Conservation (phyloP, 2,888 invertebrate genomes). For the Hylaea fasciaria region DNA sequence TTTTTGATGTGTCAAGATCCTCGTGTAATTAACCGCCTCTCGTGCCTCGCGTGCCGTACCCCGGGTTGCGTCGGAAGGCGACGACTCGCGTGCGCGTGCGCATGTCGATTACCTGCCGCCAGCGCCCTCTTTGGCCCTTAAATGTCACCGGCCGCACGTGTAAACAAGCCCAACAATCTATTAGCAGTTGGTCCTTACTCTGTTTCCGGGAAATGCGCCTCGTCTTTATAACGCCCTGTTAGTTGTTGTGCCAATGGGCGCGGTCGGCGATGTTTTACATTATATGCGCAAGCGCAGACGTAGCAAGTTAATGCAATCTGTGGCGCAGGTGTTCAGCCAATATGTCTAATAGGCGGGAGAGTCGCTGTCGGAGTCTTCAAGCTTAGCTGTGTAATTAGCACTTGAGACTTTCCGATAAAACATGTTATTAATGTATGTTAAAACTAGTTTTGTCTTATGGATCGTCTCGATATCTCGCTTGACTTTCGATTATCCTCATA, state of each 20-base stretch:
- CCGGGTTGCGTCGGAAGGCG: slow-evolving; percentile 42
- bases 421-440: slow-evolving; percentile 46
- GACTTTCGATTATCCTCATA: too few relatives aligned
- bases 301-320: too few relatives aligned
- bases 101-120: slow-evolving; percentile 42
- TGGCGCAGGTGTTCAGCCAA: slow-evolving; percentile 46
- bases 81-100: slow-evolving; percentile 32
- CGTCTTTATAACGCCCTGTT: slow-evolving; percentile 46
- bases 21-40: slow-evolving; percentile 29
- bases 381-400: slow-evolving; percentile 46
- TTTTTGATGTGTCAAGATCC: slow-evolving; percentile 31
- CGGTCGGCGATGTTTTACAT: slow-evolving; percentile 42
- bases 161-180: slow-evolving; percentile 52
- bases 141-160: slow-evolving; percentile 55
- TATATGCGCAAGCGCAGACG: slow-evolving; percentile 43
- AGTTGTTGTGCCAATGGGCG: slow-evolving; percentile 46
- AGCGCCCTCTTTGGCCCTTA: slow-evolving; percentile 45
- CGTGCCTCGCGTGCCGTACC: slow-evolving; percentile 31
- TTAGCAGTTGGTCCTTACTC: slow-evolving; percentile 45
- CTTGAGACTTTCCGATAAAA: slow-evolving; percentile 32
- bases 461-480: too few relatives aligned
- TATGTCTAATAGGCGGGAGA: slow-evolving; percentile 36
- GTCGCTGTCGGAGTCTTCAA: slow-evolving; percentile 23
- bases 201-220: slow-evolving; percentile 68
- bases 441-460: too few relatives aligned